Percentiles rank a stretch among this genome's conserved stretches.
phyloP scores from a whole-genome alignment of 2,888 invertebrate species.

The Tetheella fluctuosa region DNA sequence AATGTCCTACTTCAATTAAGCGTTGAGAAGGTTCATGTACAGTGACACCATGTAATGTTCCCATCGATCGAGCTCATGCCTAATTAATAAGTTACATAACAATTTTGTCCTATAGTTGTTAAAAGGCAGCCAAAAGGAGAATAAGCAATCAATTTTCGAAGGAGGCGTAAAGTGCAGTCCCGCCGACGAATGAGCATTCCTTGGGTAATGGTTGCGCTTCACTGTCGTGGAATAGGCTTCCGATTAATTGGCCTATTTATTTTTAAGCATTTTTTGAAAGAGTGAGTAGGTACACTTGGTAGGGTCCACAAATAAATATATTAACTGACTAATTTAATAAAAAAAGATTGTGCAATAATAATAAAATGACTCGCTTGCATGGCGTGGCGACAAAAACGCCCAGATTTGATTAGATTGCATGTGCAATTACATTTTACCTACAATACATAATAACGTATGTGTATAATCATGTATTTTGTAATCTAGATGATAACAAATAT shows the following conservation, averaged over 20 bases:
- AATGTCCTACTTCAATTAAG: conserved; percentile 49
- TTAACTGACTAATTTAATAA: neutral
- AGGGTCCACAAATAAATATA: neutral
- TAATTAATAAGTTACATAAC: conserved; percentile 28
- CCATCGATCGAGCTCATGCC: conserved; percentile 56
- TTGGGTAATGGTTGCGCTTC: conserved; percentile 51
- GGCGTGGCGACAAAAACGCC: neutral
- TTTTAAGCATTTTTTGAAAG: neutral
- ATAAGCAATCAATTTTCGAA: conserved; percentile 65
- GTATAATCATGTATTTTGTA: neutral
- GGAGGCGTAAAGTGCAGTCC: conserved; percentile 68
- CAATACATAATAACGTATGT: no score
- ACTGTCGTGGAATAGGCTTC: conserved; percentile 45
- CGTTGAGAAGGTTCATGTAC: conserved; percentile 30
- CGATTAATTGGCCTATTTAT: neutral
- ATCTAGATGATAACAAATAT: neutral
- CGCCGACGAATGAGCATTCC: conserved; percentile 63
- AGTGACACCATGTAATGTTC: conserved; percentile 23
- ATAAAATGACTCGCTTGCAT: neutral
- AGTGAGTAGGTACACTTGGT: neutral
- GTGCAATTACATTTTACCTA: neutral
- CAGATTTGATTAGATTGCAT: conserved; percentile 2
- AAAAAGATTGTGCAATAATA: neutral
- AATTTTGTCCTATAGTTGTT: conserved; percentile 57
- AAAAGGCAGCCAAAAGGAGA: conserved; percentile 60